A percentile compares a stretch with the other conserved stretches of the same genome.
phyloP scores from a whole-genome alignment of 2,888 invertebrate species.

The Netelia fuscicornis region DNA sequence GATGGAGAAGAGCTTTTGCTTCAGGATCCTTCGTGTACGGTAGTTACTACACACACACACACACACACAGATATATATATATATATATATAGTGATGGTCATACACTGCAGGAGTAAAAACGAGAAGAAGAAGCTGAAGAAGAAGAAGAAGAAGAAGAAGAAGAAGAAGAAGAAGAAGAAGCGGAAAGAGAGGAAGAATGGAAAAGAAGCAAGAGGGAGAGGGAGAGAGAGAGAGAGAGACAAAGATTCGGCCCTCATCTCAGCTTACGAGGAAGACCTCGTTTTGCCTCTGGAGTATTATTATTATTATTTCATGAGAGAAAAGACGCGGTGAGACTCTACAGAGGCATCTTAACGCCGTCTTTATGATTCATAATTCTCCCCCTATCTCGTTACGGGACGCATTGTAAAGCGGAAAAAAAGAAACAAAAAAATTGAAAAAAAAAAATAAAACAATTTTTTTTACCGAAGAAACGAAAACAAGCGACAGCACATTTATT shows the following conservation, averaged over 20 bases:
- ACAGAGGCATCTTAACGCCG: slow-evolving; percentile 66
- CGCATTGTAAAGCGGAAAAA: slow-evolving; percentile 52
- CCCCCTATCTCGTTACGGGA: slow-evolving; percentile 65
- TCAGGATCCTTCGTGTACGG: slow-evolving; percentile 2
- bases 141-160: slow-evolving; percentile 17
- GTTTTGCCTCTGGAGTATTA: slow-evolving; percentile 37
- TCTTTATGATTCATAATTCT: slow-evolving; percentile 69
- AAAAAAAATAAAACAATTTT: slow-evolving; percentile 5
- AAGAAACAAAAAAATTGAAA: slow-evolving; percentile 4
- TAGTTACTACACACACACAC: neutral
- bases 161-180: slow-evolving; percentile 46
- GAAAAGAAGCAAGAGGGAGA: neutral
- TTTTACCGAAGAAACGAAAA: slow-evolving; percentile 7
- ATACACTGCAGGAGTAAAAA: slow-evolving; percentile 49
- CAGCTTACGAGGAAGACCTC: slow-evolving; percentile 51
- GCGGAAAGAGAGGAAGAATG: slow-evolving; percentile 43
- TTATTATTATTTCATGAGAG: slow-evolving; percentile 60
- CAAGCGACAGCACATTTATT: slow-evolving; percentile 26
- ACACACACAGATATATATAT: slow-evolving; percentile 3
- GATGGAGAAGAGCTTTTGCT: slow-evolving; percentile 25
- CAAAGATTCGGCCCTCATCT: slow-evolving; percentile 50
- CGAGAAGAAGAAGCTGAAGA: slow-evolving; percentile 42
- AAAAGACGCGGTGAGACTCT: slow-evolving; percentile 37
- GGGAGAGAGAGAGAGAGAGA: slow-evolving; percentile 19
- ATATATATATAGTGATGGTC: slow-evolving; percentile 17